Evolutionary conservation across 2,113 vertebrate species (phyloP).

Genomic region (Odobenus rosmarus): DNA sequence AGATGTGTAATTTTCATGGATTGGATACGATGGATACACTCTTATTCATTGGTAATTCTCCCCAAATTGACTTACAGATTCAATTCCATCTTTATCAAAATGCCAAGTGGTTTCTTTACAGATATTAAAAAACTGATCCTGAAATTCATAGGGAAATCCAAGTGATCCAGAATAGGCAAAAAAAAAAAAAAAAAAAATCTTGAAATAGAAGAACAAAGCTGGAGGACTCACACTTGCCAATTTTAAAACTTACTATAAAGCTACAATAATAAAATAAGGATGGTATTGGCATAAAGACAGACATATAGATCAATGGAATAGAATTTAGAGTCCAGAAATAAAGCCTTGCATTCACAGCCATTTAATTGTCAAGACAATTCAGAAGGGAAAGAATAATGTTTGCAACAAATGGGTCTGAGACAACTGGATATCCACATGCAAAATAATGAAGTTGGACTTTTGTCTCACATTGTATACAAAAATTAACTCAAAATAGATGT

Average conservation of each 20-base stretch:
- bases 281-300: not conserved
- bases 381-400: not conserved
- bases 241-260: slow-evolving; percentile 1
- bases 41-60: not conserved
- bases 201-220: not conserved
- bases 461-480: not conserved
- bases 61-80: not conserved
- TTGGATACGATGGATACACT: not conserved
- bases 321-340: slow-evolving; percentile 14
- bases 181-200: not conserved
- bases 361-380: not conserved
- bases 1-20: not conserved
- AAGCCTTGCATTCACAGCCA: not conserved
- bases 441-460: not conserved
- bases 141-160: not conserved
- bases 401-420: not conserved
- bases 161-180: not conserved
- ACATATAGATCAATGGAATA: not conserved
- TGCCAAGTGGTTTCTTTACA: not conserved
- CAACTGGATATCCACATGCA: not conserved
- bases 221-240: not conserved
- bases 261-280: not conserved
- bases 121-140: not conserved
- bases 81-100: not conserved
- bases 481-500: not conserved